These are phyloP conservation scores for Liasis olivaceus DNA, from an alignment of 2,797 vertebrate genomes.

Conservation along the genomic window DNA sequence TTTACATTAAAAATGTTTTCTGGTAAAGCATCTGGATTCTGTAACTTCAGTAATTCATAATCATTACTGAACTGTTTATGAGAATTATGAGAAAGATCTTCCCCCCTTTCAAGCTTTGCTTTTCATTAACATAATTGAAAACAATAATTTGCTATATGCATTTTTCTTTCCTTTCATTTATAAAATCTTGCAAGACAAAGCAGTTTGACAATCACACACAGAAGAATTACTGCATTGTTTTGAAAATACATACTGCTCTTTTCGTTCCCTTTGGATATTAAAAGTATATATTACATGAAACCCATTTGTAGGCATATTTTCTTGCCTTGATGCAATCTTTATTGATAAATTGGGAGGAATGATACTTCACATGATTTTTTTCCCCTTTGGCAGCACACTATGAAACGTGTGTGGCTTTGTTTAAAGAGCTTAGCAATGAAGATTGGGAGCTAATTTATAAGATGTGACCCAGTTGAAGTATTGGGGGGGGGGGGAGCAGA, in stretches of 20 bases:
- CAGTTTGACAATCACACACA: slow-evolving; percentile 31
- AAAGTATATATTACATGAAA: slow-evolving; percentile 44
- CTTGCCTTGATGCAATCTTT: slow-evolving; percentile 21
- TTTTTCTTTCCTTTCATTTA: slow-evolving; percentile 51
- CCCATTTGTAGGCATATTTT: slow-evolving; percentile 41
- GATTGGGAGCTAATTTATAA: slow-evolving; percentile 25
- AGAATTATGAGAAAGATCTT: slow-evolving; percentile 21
- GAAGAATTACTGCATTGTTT: slow-evolving; percentile 34
- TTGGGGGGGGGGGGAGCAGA: not conserved
- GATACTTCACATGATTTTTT: slow-evolving; percentile 12
- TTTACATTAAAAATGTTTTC: not conserved
- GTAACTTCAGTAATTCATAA: not conserved
- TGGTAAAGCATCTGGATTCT: not conserved
- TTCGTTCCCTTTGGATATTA: slow-evolving; percentile 27
- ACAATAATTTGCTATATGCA: slow-evolving; percentile 28
- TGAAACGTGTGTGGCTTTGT: slow-evolving; percentile 17
- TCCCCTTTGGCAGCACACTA: not conserved
- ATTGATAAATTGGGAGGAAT: slow-evolving; percentile 33
- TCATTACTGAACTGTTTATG: not conserved
- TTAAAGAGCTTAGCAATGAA: slow-evolving; percentile 35
- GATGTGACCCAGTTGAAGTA: not conserved
- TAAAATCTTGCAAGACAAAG: slow-evolving; percentile 47
- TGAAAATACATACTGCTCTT: slow-evolving; percentile 17
- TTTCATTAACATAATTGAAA: slow-evolving; percentile 30
- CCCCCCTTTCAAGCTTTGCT: slow-evolving; percentile 22